phyloP scores from a whole-genome alignment of 2,888 invertebrate genomes.

The Calephelis perditalis region DNA sequence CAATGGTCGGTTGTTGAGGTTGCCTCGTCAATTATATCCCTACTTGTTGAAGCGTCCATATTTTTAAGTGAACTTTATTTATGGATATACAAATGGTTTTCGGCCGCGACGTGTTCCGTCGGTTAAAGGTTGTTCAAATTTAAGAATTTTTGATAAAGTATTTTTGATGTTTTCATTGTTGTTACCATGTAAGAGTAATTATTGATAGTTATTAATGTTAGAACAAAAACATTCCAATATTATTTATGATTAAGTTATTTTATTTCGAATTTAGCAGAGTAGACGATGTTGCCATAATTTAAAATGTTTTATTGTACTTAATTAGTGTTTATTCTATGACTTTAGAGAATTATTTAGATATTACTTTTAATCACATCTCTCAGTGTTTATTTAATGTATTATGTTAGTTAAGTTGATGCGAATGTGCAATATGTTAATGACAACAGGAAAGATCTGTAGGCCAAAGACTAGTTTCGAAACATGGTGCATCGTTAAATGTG shows the following conservation, averaged over 20 bases:
- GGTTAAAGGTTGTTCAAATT: conserved; percentile 40
- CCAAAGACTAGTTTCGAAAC: conserved; percentile 58
- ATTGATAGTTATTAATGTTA: conserved; percentile 39
- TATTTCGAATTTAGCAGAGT: conserved; percentile 34
- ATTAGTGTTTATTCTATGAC: conserved; percentile 34
- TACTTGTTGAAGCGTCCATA: conserved; percentile 61
- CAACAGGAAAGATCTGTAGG: conserved; percentile 66
- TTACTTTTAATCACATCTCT: conserved; percentile 33
- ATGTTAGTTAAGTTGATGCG: conserved; percentile 39
- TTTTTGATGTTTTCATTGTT: conserved; percentile 65
- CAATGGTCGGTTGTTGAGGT: conserved; percentile 41
- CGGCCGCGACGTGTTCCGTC: conserved; percentile 36
- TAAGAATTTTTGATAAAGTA: conserved; percentile 57
- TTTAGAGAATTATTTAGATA: conserved; percentile 20
- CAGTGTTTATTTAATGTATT: conserved; percentile 35
- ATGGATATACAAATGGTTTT: conserved; percentile 39
- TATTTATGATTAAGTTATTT: conserved; percentile 43
- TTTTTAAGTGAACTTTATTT: conserved; percentile 54
- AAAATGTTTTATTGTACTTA: conserved; percentile 63
- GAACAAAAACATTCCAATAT: conserved; percentile 60
- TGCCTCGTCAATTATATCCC: conserved; percentile 67
- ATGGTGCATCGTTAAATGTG: conserved; percentile 12
- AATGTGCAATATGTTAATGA: conserved; percentile 55
- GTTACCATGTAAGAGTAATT: conserved; percentile 58
- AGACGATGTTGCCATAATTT: conserved; percentile 68